Evolutionary conservation across 2,888 invertebrate genomes (phyloP).

Genomic region (Trichopria drosophilae): DNA sequence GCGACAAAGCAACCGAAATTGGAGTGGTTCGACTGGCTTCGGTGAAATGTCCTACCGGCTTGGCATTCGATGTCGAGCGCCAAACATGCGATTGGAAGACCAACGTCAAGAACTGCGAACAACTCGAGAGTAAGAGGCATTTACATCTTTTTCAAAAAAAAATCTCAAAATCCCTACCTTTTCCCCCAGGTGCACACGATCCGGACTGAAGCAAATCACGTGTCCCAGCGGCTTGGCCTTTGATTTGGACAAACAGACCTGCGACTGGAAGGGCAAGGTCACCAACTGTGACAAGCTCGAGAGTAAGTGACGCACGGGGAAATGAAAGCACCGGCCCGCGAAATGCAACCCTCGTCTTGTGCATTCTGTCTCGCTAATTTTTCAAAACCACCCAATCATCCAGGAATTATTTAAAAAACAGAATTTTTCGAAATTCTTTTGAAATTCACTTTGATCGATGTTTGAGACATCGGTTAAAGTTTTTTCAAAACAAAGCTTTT

Average conservation of each 20-base stretch:
- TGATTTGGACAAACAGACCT: conserved; percentile 97
- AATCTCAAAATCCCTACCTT: not conserved
- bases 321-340: conserved; percentile 29
- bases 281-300: conserved; percentile 93
- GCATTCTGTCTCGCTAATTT: no score
- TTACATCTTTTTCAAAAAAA: conserved; percentile 15
- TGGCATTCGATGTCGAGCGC: conserved; percentile 91
- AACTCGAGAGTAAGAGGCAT: conserved; percentile 82
- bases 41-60: conserved; percentile 85
- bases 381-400: no score
- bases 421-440: not conserved
- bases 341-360: conserved; percentile 25
- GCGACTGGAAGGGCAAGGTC: conserved; percentile 98
- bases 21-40: conserved; percentile 84
- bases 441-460: conserved; percentile 4
- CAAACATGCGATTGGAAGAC: conserved; percentile 97
- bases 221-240: conserved; percentile 96
- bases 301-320: conserved; percentile 76
- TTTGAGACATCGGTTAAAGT: conserved; percentile 1
- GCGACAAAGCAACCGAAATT: conserved; percentile 87
- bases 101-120: conserved; percentile 94
- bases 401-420: no score
- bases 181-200: conserved; percentile 85
- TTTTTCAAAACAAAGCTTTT: not conserved
- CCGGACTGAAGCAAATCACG: conserved; percentile 94